phyloP scores from a whole-genome alignment of 1,140 invertebrate species.

The Aethina tumida region DNA sequence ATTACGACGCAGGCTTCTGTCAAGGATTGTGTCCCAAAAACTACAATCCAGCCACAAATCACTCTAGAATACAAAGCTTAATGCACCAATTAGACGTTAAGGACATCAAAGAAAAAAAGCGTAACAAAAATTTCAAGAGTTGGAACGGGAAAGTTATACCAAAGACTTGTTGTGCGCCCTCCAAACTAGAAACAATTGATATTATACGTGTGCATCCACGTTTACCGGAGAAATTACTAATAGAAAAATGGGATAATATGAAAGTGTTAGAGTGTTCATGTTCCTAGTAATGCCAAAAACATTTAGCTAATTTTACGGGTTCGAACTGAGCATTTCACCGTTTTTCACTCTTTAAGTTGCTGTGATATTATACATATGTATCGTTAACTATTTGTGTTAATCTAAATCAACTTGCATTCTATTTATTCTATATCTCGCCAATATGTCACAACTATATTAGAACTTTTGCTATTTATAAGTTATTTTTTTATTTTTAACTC shows the following conservation, averaged over 20 bases:
- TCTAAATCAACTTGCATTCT: too few relatives aligned
- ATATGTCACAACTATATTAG: too few relatives aligned
- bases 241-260: constrained; percentile 63
- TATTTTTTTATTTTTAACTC: too few relatives aligned
- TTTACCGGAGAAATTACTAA: constrained; percentile 50
- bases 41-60: constrained; percentile 60
- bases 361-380: too few relatives aligned
- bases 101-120: constrained; percentile 28
- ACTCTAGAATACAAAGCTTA: constrained; percentile 60
- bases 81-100: constrained; percentile 51
- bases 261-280: constrained; percentile 64
- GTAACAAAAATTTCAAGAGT: constrained; percentile 11
- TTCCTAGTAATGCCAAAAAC: too few relatives aligned
- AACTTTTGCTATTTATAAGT: too few relatives aligned
- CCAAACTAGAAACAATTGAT: constrained; percentile 54
- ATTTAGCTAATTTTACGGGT: too few relatives aligned
- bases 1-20: constrained; percentile 64
- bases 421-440: too few relatives aligned
- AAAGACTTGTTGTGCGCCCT: constrained; percentile 61
- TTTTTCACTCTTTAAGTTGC: too few relatives aligned
- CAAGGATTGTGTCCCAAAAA: constrained; percentile 58
- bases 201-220: constrained; percentile 57
- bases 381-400: too few relatives aligned
- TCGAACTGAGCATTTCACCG: too few relatives aligned
- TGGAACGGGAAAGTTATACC: constrained; percentile 34